These are phyloP conservation scores for Volucella bombylans DNA, from an alignment of 2,888 invertebrate species.

Conservation along the genomic window DNA sequence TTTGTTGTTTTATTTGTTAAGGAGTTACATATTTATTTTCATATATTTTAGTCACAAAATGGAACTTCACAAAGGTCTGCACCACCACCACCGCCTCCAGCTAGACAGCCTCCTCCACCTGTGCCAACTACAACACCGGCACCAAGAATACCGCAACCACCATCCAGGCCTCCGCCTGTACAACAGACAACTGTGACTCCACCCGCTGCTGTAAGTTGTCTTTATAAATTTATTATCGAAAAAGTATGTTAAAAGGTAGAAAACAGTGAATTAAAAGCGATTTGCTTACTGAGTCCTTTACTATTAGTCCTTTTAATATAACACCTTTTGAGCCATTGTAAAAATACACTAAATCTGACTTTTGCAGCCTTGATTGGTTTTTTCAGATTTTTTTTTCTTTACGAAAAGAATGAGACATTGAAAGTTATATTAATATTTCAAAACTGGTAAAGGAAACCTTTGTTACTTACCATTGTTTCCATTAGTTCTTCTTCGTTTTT, in stretches of 20 bases:
- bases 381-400: too few species aligned
- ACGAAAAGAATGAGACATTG: too few species aligned
- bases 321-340: too few species aligned
- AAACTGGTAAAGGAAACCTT: too few species aligned
- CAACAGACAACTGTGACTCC: conserved; percentile 76
- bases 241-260: neutral
- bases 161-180: conserved; percentile 81
- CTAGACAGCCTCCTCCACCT: conserved; percentile 84
- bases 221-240: neutral
- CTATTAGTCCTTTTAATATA: neutral
- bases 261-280: neutral
- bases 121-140: conserved; percentile 84
- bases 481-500: too few species aligned
- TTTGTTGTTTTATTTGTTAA: neutral
- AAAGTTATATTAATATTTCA: too few species aligned
- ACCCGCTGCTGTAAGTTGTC: conserved; percentile 75
- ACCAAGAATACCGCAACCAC: conserved; percentile 80
- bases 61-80: conserved; percentile 80
- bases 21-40: neutral
- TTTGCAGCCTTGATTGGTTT: too few species aligned
- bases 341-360: too few species aligned
- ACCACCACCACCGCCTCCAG: conserved; percentile 83
- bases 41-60: conserved; percentile 77
- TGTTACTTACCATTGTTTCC: too few species aligned
- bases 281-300: neutral